Base-by-base conservation (phyloP, 2,888 invertebrate species). In the Drosophila atripex region DNA sequence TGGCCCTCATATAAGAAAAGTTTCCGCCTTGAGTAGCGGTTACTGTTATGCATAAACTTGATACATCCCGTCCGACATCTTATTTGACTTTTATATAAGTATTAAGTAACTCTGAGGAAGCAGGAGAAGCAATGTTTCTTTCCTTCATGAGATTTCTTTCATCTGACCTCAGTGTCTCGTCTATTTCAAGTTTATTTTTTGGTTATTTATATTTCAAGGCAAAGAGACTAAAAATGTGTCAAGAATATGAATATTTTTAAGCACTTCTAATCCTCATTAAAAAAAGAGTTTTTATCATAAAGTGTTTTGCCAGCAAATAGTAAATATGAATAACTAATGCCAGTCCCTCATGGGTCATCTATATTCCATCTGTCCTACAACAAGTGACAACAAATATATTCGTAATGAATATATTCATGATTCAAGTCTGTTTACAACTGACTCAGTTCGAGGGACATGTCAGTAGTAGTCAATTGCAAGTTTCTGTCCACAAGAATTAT, bases 21-120 rank as follows among this genome's bases (percentile, higher is more conserved):
- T 79, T 51, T 47, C 25, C 54, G 63, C 54, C 55, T 66, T 66
- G 76, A 76, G 69, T 66, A 39, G 51, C 70, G 55, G 71, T 80
- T 76, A 68, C 78, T 73, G 60, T 75, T 72, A 68, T 76, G 64
- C 59, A 53, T 51, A 41, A 70, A 60, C 60, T 60, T 55, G 60
- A 59, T 54, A 69, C 69, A 30, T 30, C 51, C 58, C 32, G 32
- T n/a, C 35, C 35, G 49, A 35, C 58, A 51, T 63, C 53, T 55
- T 55, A 54, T 49, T 51, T 53, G 50, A 70, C 53, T 64, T 51
- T 75, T 82, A 78, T 73, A 53, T 64, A 77, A 80, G 70, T 63
- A 58, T 53, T 50, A 51, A 52, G 49, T 57, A 71, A 76, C 66
- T 8, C 41, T 1, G n/a, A 41, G 14, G 39, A 16, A n/a, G 16